phyloP scores from a whole-genome alignment of 1,140 invertebrate species.

The Ditylenchus dipsaci region DNA sequence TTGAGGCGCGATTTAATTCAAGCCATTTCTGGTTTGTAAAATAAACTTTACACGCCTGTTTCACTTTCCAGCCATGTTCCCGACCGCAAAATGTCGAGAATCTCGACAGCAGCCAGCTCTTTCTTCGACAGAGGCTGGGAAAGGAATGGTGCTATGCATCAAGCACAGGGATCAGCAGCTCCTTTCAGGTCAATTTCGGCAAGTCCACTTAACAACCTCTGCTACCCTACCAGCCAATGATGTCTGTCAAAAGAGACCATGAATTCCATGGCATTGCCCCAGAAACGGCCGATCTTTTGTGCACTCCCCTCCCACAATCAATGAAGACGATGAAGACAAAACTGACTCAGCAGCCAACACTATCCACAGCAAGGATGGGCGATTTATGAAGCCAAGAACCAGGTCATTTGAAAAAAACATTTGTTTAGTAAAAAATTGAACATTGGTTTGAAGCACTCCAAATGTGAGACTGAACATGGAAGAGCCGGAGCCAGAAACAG shows the following conservation, averaged over 20 bases:
- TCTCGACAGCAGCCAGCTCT: constrained; percentile 38
- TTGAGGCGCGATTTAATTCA: background rate
- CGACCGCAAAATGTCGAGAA: constrained; percentile 38
- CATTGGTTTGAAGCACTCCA: constrained; percentile 20
- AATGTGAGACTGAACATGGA: constrained; percentile 22
- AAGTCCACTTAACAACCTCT: background rate
- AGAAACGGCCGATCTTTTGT: constrained; percentile 20
- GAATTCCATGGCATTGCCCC: background rate
- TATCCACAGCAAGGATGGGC: background rate
- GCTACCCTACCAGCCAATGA: background rate
- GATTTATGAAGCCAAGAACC: constrained; percentile 4
- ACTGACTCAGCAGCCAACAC: constrained; percentile 18
- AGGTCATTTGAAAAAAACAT: constrained; percentile 6
- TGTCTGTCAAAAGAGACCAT: background rate
- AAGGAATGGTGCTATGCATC: no score
- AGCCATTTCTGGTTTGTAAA: no score
- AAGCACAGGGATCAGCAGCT: no score
- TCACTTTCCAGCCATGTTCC: constrained; percentile 30
- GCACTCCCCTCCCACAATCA: constrained; percentile 30
- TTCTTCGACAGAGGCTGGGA: constrained; percentile 24
- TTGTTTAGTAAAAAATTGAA: constrained; percentile 19
- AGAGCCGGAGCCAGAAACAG: background rate
- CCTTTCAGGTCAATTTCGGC: background rate
- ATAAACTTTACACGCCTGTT: no score
- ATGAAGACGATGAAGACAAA: constrained; percentile 29